These are phyloP conservation scores for Andrena fulva DNA, from an alignment of 2,888 invertebrate genomes.

Conservation along the genomic window DNA sequence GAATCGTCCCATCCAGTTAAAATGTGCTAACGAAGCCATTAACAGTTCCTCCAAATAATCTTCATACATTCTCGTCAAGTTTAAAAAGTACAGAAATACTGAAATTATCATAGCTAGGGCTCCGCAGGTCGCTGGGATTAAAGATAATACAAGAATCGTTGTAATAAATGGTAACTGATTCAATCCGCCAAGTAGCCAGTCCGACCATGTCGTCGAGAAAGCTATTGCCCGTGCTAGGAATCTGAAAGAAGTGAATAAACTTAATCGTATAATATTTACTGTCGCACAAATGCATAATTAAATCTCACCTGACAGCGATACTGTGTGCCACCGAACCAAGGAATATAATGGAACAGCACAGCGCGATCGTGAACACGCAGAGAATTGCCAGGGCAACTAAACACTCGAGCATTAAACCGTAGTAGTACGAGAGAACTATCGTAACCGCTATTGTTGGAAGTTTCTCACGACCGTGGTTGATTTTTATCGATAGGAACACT, in stretches of 20 bases:
- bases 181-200: conserved; percentile 88
- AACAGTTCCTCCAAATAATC: conserved; percentile 90
- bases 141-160: conserved; percentile 88
- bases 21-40: conserved; percentile 85
- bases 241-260: conserved; percentile 76
- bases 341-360: conserved; percentile 87
- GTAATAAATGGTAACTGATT: conserved; percentile 90
- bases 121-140: conserved; percentile 90
- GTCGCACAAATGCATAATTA: conserved; percentile 42
- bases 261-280: background rate
- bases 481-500: conserved; percentile 76
- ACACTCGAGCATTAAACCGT: conserved; percentile 75
- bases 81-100: conserved; percentile 81
- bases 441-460: conserved; percentile 71
- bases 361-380: conserved; percentile 86
- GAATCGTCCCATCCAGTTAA: conserved; percentile 84
- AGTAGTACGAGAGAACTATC: conserved; percentile 63
- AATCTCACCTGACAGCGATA: conserved; percentile 87
- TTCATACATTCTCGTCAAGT: conserved; percentile 91
- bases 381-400: conserved; percentile 79
- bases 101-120: conserved; percentile 88
- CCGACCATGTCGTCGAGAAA: conserved; percentile 86
- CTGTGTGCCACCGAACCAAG: conserved; percentile 90
- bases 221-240: conserved; percentile 85
- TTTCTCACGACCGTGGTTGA: conserved; percentile 64